phyloP scores from a whole-genome alignment of 2,888 invertebrate genomes.

The Brachypterus glaber region DNA sequence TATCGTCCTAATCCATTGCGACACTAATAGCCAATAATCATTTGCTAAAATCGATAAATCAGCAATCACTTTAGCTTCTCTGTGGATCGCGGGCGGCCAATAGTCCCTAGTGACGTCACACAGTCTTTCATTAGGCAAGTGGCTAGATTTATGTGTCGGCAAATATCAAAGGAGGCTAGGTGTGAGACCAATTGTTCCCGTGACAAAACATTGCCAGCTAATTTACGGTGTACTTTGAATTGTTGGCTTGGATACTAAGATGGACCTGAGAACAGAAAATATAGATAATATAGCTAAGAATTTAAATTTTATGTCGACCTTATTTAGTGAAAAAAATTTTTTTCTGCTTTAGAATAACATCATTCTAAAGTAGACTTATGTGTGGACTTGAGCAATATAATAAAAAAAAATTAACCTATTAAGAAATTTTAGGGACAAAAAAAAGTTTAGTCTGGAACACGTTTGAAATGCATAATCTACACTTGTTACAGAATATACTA shows the following conservation, averaged over 20 bases:
- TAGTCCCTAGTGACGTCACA: slow-evolving; percentile 23
- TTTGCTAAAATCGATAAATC: slow-evolving; percentile 41
- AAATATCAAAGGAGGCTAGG: slow-evolving; percentile 41
- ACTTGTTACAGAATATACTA: too few species aligned
- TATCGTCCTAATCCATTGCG: too few species aligned
- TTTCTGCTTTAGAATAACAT: too few species aligned
- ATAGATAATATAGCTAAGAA: neutral
- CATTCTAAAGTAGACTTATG: too few species aligned
- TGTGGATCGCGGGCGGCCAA: slow-evolving; percentile 25
- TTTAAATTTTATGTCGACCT: neutral
- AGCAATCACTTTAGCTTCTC: slow-evolving; percentile 38
- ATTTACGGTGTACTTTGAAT: slow-evolving; percentile 38
- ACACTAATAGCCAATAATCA: too few species aligned
- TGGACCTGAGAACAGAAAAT: neutral
- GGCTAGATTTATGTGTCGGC: slow-evolving; percentile 43
- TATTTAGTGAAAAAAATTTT: too few species aligned
- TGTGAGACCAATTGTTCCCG: slow-evolving; percentile 45
- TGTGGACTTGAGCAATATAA: too few species aligned
- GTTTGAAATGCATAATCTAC: too few species aligned
- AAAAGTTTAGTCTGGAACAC: too few species aligned
- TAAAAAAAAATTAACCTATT: too few species aligned
- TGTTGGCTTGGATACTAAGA: slow-evolving; percentile 21
- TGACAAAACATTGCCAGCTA: slow-evolving; percentile 44
- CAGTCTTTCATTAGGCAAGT: slow-evolving; percentile 42
- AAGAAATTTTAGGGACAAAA: too few species aligned